These are phyloP conservation scores for Dicerorhinus sumatrensis DNA, from an alignment of 2,113 vertebrate genomes.

Conservation along the genomic window DNA sequence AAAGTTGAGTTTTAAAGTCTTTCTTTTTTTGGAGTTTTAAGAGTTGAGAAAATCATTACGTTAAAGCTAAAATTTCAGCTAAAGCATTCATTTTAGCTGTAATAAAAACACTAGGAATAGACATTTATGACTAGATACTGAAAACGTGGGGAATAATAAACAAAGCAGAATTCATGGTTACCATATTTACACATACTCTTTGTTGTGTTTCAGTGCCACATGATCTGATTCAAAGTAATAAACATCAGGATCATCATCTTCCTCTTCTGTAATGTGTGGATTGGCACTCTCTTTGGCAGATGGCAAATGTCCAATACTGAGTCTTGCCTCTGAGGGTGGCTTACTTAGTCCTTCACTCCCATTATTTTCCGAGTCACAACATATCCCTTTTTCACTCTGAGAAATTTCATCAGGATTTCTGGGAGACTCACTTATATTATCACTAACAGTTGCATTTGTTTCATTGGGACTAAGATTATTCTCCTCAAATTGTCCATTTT, in stretches of 20 bases:
- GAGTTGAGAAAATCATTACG: conserved; percentile 21
- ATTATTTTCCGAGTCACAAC: conserved; percentile 84
- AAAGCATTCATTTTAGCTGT: conserved; percentile 28
- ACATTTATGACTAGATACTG: conserved; percentile 54
- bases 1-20: conserved; percentile 17
- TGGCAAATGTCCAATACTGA: conserved; percentile 86
- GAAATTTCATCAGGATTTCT: conserved; percentile 85
- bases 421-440: conserved; percentile 85
- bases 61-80: conserved; percentile 33
- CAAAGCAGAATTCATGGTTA: conserved; percentile 92
- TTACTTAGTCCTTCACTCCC: conserved; percentile 86
- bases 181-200: conserved; percentile 98
- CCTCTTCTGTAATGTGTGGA: conserved; percentile 91
- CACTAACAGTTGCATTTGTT: conserved; percentile 84
- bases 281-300: conserved; percentile 92
- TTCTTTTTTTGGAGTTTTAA: not conserved
- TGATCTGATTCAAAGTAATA: conserved; percentile 99
- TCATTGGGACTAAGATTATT: conserved; percentile 87
- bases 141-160: conserved; percentile 82
- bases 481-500: conserved; percentile 93
- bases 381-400: conserved; percentile 84
- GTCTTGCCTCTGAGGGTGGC: conserved; percentile 83
- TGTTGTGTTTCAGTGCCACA: conserved; percentile 99
- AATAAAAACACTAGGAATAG: conserved; percentile 27
- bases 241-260: conserved; percentile 98